Conservation (phyloP, 2,888 invertebrate species). For the Polia nebulosa region DNA sequence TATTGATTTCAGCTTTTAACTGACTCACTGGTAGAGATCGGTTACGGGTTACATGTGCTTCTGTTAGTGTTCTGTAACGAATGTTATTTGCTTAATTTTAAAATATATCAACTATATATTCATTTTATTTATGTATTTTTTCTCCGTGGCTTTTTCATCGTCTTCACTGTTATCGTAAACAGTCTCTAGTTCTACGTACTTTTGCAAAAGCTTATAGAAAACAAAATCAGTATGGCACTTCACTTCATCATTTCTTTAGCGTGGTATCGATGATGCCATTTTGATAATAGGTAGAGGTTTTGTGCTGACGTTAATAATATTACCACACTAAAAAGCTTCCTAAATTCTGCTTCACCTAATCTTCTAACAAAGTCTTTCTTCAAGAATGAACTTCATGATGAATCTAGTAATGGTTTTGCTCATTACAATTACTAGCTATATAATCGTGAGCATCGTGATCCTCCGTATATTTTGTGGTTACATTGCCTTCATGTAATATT, state of each 20-base stretch:
- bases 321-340: not conserved
- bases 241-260: not conserved
- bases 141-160: not conserved
- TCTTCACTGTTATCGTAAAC: not conserved
- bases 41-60: not conserved
- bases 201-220: not conserved
- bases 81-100: conserved; percentile 7
- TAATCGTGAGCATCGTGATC: conserved; percentile 68
- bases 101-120: not conserved
- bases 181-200: not conserved
- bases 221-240: not conserved
- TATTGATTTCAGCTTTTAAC: conserved; percentile 59
- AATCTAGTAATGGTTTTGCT: not conserved
- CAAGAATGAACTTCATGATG: not conserved
- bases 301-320: not conserved
- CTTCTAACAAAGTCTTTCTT: not conserved
- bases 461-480: conserved; percentile 72
- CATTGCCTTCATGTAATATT: conserved; percentile 68
- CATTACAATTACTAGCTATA: conserved; percentile 1
- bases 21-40: conserved; percentile 27
- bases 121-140: not conserved
- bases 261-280: not conserved
- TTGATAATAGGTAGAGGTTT: not conserved
- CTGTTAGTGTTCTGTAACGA: conserved; percentile 12
- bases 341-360: not conserved